Evolutionary conservation across 2,113 vertebrate genomes (phyloP).

Genomic region (Marmota monax): DNA sequence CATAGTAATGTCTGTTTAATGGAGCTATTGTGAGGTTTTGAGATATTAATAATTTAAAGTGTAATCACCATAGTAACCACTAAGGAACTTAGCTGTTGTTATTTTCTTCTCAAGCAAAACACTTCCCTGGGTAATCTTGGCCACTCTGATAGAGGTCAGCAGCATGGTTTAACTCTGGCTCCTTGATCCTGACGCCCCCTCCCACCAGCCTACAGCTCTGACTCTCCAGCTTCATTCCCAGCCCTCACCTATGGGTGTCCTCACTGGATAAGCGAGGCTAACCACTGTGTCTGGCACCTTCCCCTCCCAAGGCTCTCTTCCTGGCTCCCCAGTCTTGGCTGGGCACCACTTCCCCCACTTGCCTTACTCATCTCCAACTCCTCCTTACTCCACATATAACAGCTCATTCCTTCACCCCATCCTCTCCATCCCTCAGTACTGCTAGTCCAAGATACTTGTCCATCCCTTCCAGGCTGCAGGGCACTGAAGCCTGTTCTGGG

Average conservation of each 20-base stretch:
- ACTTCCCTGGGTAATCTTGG: not conserved
- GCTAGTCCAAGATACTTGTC: not conserved
- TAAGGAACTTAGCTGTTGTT: not conserved
- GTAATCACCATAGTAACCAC: not conserved
- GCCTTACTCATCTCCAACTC: not conserved
- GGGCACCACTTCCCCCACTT: not conserved
- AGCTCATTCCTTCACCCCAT: not conserved
- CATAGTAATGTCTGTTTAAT: not conserved
- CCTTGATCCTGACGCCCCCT: not conserved
- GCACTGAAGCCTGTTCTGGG: not conserved
- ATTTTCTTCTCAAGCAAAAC: not conserved
- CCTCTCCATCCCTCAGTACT: constrained; percentile 53
- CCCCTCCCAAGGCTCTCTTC: not conserved
- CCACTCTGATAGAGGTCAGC: not conserved
- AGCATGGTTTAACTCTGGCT: not conserved
- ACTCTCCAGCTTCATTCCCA: not conserved
- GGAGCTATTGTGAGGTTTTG: not conserved
- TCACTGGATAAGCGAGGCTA: not conserved
- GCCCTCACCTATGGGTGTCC: not conserved
- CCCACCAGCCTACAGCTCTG: not conserved
- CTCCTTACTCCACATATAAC: not conserved
- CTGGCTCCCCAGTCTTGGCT: not conserved
- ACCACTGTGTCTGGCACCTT: accelerated
- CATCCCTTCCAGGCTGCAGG: not conserved
- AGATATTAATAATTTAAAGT: not conserved